phyloP scores from a whole-genome alignment of 2,113 vertebrate species.

The Uria aalge region DNA sequence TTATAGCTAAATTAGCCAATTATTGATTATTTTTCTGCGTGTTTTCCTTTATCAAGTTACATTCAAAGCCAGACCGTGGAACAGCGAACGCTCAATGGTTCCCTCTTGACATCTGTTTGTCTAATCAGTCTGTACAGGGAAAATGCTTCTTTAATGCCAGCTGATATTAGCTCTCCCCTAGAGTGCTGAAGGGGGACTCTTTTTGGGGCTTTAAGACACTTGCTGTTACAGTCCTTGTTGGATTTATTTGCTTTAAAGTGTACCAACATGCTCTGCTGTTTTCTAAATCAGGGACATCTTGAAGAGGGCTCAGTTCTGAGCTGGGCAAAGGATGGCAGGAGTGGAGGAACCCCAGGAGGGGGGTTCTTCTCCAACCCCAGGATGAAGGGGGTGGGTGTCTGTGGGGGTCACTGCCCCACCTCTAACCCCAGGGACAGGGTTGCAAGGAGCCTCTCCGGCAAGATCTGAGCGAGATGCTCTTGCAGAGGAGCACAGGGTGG shows the following conservation, averaged over 20 bases:
- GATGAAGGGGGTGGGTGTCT: no score
- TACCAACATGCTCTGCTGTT: neutral
- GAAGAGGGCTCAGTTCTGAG: neutral
- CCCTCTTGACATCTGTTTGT: conserved; percentile 27
- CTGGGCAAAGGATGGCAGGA: neutral
- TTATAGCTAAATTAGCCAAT: conserved; percentile 5
- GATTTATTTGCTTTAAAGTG: neutral
- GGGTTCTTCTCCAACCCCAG: neutral
- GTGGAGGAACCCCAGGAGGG: rapidly evolving
- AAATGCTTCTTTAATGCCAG: neutral
- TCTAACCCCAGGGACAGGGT: neutral
- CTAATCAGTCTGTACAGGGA: neutral
- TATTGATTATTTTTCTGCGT: neutral
- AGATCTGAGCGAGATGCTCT: neutral
- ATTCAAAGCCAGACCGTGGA: neutral
- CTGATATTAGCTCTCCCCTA: neutral
- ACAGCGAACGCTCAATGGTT: neutral
- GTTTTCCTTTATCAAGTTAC: neutral
- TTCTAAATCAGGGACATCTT: neutral
- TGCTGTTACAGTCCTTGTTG: neutral
- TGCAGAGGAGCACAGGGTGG: neutral
- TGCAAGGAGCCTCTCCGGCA: neutral
- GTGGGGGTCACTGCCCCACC: neutral
- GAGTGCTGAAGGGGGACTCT: neutral
- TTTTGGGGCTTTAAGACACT: neutral